Evolutionary conservation across 2,797 vertebrate species (phyloP), one percentile per base, ranked within the genome.

Genomic region (Enteromius fasciolatus): DNA sequence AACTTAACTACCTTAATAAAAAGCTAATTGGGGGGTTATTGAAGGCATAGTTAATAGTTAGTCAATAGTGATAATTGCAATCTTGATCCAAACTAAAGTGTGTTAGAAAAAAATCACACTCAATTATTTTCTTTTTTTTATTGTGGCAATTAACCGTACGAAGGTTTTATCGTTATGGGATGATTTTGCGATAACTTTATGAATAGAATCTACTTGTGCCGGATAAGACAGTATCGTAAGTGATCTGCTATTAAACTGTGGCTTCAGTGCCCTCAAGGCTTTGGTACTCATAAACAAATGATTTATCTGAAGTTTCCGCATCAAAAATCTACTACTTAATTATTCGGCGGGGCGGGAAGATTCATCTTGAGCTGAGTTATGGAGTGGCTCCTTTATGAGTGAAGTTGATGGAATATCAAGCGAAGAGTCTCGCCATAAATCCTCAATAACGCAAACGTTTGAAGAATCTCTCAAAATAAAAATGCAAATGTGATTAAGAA

Each of bases 401-500:
- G 93, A 95, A 94, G 93, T 95, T 94, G 94, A 94, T 95, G 92
- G 93, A 95, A 91, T 92, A 94, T 91, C 92, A 92, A 92, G 90
- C 89, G 90, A 93, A 89, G 91, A 92, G 91, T 92, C 92, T 85
- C 89, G 88, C 93, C 93, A 94, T 95, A 95, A 95, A 95, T 95
- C 94, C 94, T 94, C 92, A 94, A 93, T 94, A 95, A 95, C 94
- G 94, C 94, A 95, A 95, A 94, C 92, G 93, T 94, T 93, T 94
- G 94, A 93, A 92, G 93, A 94, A 94, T 94, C 92, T 94, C 93
- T 93, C 92, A 93, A 93, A 93, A 94, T 94, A 94, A 94, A 94
- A 95, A 95, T 95, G 94, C 93, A 94, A 95, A 95, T 95, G 93
- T 94, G 92, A 93, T 95, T 94, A 94, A 94, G 94, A 92, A 91